A percentile compares a stretch with the other conserved stretches of the same genome.
These are phyloP conservation scores for Campoplex capitator DNA, from an alignment of 2,888 invertebrate species.

Conservation along the genomic window DNA sequence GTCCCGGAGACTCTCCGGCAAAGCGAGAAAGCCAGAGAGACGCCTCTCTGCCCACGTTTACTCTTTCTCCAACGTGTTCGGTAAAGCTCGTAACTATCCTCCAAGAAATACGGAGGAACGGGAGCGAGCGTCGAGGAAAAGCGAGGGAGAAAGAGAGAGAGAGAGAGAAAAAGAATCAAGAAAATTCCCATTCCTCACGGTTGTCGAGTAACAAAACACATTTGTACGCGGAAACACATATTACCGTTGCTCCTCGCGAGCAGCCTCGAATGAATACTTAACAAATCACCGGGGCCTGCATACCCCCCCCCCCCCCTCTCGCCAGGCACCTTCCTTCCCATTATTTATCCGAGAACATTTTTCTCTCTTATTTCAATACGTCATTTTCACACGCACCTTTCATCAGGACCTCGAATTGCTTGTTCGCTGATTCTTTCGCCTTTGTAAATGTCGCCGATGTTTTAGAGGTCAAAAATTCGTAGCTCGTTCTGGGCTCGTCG, in stretches of 20 bases:
- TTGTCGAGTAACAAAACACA: slow-evolving; percentile 32
- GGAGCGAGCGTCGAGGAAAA: not conserved
- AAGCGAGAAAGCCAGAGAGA: slow-evolving; percentile 14
- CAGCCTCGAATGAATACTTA: slow-evolving; percentile 9
- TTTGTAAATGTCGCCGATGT: slow-evolving; percentile 49
- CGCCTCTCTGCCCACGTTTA: slow-evolving; percentile 36
- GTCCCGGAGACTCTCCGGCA: slow-evolving; percentile 33
- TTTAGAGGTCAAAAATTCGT: slow-evolving; percentile 48
- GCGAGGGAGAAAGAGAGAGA: not conserved
- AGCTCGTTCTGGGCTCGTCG: slow-evolving; percentile 13
- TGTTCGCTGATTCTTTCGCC: slow-evolving; percentile 51
- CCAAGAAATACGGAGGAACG: slow-evolving; percentile 22
- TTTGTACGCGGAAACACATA: slow-evolving; percentile 36
- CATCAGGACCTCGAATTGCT: slow-evolving; percentile 63
- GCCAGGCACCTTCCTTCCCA: not conserved
- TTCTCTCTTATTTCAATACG: not conserved
- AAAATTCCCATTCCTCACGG: slow-evolving; percentile 43
- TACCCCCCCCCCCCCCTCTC: not conserved
- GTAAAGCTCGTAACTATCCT: slow-evolving; percentile 50
- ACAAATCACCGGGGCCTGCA: slow-evolving; percentile 16
- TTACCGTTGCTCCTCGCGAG: not conserved
- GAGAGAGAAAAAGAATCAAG: slow-evolving; percentile 25
- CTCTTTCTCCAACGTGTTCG: slow-evolving; percentile 11
- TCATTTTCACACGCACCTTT: slow-evolving; percentile 54
- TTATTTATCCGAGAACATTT: not conserved